These are phyloP conservation scores for Poecilia latipinna DNA, from an alignment of 2,113 vertebrate species.

Conservation along the genomic window DNA sequence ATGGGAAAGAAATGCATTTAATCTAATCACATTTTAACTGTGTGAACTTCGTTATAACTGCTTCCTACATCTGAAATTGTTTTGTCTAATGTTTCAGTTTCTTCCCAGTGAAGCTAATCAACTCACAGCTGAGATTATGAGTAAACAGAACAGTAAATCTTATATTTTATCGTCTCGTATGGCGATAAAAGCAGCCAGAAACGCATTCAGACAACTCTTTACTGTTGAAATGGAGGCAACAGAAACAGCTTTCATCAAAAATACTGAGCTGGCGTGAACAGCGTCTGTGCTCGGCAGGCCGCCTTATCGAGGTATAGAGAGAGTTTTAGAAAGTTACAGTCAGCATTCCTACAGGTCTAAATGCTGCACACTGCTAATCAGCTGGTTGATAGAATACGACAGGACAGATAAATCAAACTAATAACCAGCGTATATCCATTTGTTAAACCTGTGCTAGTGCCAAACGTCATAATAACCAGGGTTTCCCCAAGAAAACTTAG, in stretches of 20 bases:
- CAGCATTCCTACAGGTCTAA: neutral
- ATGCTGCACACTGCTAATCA: too few relatives aligned
- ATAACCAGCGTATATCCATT: too few relatives aligned
- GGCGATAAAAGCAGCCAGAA: slow-evolving; percentile 12
- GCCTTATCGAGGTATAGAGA: too few relatives aligned
- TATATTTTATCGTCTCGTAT: neutral
- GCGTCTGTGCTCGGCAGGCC: neutral
- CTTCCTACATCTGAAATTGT: neutral
- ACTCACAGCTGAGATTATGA: neutral
- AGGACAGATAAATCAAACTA: too few relatives aligned
- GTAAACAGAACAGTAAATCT: neutral
- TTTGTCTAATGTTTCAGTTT: neutral
- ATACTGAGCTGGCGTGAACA: slow-evolving; percentile 49
- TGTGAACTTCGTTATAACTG: too few relatives aligned
- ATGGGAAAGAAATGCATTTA: neutral
- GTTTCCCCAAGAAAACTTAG: too few relatives aligned
- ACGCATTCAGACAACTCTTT: neutral
- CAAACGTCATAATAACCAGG: too few relatives aligned
- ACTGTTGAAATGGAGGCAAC: neutral
- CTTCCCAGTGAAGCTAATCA: neutral
- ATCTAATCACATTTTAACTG: too few relatives aligned
- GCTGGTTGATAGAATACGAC: too few relatives aligned
- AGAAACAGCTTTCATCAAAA: slow-evolving; percentile 2
- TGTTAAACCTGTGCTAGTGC: too few relatives aligned
- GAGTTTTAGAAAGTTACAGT: neutral